Evolutionary conservation across 1,140 invertebrate genomes (phyloP), one percentile per base, ranked within the genome.

Genomic region (Aphelenchoides fujianensis): DNA sequence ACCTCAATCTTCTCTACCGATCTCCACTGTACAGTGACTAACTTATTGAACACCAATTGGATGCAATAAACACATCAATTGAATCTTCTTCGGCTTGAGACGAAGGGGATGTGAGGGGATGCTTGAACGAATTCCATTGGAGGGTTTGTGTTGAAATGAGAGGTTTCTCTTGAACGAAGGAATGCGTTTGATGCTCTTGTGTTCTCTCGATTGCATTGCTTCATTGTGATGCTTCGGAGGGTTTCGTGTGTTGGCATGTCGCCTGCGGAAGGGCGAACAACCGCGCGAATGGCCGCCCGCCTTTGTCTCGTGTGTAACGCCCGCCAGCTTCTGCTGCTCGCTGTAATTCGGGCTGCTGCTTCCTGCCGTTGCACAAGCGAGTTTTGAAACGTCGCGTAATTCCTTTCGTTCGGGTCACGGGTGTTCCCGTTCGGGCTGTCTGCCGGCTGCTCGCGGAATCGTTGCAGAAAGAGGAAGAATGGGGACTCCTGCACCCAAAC

Each of bases 351-450:
- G 12, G 41, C 23, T 48, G 23, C 12, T 48, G 41, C 23, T 48
- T 48, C 41, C 23, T 48, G 41, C 41, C 23, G 12, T 48, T 48
- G 41, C 41, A 48, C 41, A 23, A n/a, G 41, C 12, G 41, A 12
- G 12, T 48, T 48, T 48, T 48, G 41, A 48, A 48, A 48, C 41
- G 41, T 48, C 41, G n/a, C n/a, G n/a, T n/a, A n/a, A n/a, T n/a
- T n/a, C n/a, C n/a, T n/a, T n/a, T n/a, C n/a, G n/a, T n/a, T n/a
- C 41, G 23, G 41, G 41, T 48, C 41, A 48, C 41, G 41, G 41
- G 41, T 48, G 41, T 48, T 48, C 41, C 41, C 23, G 12, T 48
- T 23, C 23, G 23, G 12, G 41, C 41, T 16, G 23, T 16, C 12
- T 23, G 41, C 12, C 41, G 41, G 12, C 23, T 48, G 41, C 41